A percentile compares a stretch with the other conserved stretches of the same genome.
phyloP scores from a whole-genome alignment of 2,113 vertebrate species.

The Eulemur macaco region DNA sequence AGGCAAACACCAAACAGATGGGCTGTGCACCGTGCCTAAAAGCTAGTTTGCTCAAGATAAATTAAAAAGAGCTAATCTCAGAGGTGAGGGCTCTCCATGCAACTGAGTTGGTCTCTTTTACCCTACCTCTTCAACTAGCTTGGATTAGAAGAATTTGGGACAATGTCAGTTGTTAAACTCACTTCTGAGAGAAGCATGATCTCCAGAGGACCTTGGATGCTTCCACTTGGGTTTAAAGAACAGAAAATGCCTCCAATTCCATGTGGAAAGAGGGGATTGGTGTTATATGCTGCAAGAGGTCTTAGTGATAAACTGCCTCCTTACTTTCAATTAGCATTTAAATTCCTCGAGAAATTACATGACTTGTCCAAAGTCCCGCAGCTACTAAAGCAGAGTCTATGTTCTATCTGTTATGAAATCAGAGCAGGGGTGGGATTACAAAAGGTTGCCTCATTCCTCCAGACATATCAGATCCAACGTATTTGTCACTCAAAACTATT shows the following conservation, averaged over 20 bases:
- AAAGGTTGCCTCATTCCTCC: not conserved
- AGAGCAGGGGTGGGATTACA: not conserved
- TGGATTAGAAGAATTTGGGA: slow-evolving; percentile 39
- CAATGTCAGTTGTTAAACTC: not conserved
- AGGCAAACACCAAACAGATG: slow-evolving; percentile 79
- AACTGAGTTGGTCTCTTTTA: not conserved
- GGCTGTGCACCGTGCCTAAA: slow-evolving; percentile 55
- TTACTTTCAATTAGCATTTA: not conserved
- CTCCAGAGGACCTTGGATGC: not conserved
- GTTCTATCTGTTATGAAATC: not conserved
- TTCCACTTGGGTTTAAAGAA: not conserved
- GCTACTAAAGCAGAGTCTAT: not conserved
- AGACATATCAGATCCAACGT: not conserved
- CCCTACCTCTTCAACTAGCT: not conserved
- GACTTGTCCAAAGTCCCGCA: not conserved
- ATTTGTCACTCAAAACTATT: not conserved
- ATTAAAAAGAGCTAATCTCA: slow-evolving; percentile 36
- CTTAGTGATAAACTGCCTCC: not conserved
- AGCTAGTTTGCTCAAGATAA: slow-evolving; percentile 20
- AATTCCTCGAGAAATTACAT: not conserved
- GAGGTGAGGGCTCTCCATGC: not conserved
- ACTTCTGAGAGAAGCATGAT: not conserved
- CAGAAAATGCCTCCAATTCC: not conserved
- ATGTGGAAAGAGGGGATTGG: not conserved
- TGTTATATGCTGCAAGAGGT: not conserved